phyloP scores from a whole-genome alignment of 2,888 invertebrate species.

The Balanococcus diminutus region DNA sequence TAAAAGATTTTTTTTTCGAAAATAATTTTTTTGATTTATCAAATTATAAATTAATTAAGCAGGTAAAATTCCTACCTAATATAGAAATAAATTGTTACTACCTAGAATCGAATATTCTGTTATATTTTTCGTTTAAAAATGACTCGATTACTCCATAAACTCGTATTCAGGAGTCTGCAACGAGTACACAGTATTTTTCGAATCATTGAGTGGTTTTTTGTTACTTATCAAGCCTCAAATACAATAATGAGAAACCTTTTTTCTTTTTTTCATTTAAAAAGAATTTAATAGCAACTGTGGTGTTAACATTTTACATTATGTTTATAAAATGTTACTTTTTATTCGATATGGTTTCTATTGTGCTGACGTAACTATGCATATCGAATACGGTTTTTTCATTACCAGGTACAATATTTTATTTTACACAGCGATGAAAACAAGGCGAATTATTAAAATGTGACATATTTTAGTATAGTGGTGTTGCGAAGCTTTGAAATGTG shows the following conservation, averaged over 20 bases:
- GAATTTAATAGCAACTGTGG: conserved; percentile 44
- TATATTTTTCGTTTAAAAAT: too few relatives aligned
- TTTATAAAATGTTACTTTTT: conserved; percentile 46
- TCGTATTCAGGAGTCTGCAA: too few relatives aligned
- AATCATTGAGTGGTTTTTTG: conserved; percentile 46
- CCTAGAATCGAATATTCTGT: too few relatives aligned
- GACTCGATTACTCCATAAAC: too few relatives aligned
- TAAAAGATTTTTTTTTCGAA: too few relatives aligned
- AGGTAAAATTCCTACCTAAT: too few relatives aligned
- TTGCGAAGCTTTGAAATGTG: neutral
- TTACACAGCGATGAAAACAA: neutral
- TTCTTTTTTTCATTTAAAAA: conserved; percentile 18
- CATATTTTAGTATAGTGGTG: neutral
- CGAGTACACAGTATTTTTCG: conserved; percentile 14
- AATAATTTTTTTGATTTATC: too few relatives aligned
- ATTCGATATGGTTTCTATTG: conserved; percentile 30
- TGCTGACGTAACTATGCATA: neutral
- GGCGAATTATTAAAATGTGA: conserved; percentile 12
- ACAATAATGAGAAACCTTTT: conserved; percentile 44
- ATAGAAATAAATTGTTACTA: too few relatives aligned
- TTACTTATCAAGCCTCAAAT: conserved; percentile 25
- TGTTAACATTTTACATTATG: conserved; percentile 50
- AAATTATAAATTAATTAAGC: too few relatives aligned
- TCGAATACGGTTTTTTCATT: conserved; percentile 26
- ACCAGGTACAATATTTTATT: neutral